Conservation (phyloP, 1,140 invertebrate genomes). For the Marisa cornuarietis region DNA sequence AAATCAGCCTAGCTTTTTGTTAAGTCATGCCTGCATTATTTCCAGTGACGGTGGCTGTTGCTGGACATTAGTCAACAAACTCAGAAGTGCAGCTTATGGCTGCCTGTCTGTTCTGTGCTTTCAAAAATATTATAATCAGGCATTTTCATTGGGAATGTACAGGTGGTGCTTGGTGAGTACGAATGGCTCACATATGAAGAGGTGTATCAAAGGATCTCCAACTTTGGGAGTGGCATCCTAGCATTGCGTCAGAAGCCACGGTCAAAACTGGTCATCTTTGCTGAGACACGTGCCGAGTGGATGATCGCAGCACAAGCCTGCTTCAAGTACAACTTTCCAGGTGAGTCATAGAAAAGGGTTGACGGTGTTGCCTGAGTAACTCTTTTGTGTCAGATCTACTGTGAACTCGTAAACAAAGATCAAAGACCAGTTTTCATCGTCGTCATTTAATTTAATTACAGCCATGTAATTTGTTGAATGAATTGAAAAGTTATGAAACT, state of each 20-base stretch:
- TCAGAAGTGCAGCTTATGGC: too few relatives aligned
- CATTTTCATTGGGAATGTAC: constrained; percentile 48
- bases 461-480: too few relatives aligned
- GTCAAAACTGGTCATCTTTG: constrained; percentile 90
- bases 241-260: constrained; percentile 71
- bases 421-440: too few relatives aligned
- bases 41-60: too few relatives aligned
- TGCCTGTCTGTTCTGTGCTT: neutral
- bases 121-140: neutral
- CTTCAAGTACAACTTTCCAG: constrained; percentile 90
- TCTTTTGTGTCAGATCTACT: too few relatives aligned
- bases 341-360: constrained; percentile 62
- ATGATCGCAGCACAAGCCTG: constrained; percentile 92
- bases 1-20: too few relatives aligned
- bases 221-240: constrained; percentile 74
- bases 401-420: too few relatives aligned
- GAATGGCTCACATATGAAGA: constrained; percentile 88
- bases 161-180: constrained; percentile 74
- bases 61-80: too few relatives aligned
- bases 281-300: constrained; percentile 97
- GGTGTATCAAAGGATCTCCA: constrained; percentile 77
- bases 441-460: too few relatives aligned
- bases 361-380: too few relatives aligned
- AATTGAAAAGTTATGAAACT: too few relatives aligned
- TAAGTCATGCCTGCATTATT: too few relatives aligned